phyloP scores from a whole-genome alignment of 1,140 invertebrate species.

The Caerostris extrusa region DNA sequence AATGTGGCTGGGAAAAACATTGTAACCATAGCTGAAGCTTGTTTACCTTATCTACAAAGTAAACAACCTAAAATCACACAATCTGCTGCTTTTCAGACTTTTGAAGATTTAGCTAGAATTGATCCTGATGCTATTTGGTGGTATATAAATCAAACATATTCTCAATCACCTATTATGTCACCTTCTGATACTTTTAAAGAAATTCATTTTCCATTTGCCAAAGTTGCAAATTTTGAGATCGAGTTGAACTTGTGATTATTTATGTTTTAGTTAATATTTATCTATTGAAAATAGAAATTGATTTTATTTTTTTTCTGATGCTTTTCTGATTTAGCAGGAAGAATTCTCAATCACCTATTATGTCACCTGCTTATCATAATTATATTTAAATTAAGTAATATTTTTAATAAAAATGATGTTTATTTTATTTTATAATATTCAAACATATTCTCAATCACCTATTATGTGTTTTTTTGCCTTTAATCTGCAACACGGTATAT shows the following conservation, averaged over 20 bases:
- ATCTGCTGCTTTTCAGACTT: conserved; percentile 50
- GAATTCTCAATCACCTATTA: no score
- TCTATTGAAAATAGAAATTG: no score
- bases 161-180: not conserved
- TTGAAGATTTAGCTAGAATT: conserved; percentile 34
- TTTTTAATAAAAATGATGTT: no score
- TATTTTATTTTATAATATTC: conserved; percentile 56
- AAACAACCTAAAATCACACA: conserved; percentile 47
- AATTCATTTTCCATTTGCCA: conserved; percentile 45
- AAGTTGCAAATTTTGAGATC: not conserved
- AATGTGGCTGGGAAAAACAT: conserved; percentile 49
- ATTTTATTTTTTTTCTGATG: no score
- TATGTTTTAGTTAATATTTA: no score
- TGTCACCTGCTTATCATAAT: no score
- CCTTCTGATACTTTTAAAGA: conserved; percentile 1
- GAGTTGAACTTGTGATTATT: conserved; percentile 1
- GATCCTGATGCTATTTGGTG: conserved; percentile 69
- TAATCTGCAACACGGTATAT: no score
- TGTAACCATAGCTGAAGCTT: conserved; percentile 12
- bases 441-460: not conserved
- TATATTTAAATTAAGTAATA: no score
- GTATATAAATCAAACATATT: conserved; percentile 34
- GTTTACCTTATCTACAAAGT: conserved; percentile 59
- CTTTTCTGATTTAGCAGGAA: no score
- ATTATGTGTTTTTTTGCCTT: no score